A percentile compares a stretch with the other conserved stretches of the same genome.
phyloP scores from a whole-genome alignment of 2,888 invertebrate species.

The Andricus quercusramuli region DNA sequence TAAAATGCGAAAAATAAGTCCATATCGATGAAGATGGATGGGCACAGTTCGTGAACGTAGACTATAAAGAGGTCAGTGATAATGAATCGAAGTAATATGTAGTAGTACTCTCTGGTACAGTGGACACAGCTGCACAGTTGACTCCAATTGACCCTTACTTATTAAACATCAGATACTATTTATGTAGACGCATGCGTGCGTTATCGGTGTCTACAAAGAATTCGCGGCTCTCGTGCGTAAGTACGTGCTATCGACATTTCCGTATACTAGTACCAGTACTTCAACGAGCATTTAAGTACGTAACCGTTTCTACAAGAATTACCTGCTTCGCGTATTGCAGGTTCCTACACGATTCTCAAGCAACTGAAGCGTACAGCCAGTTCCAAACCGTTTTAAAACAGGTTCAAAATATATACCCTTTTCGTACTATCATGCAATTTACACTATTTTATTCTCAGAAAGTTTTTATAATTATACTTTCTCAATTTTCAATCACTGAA shows the following conservation, averaged over 20 bases:
- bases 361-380: not conserved
- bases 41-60: constrained; percentile 49
- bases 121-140: constrained; percentile 70
- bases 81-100: constrained; percentile 35
- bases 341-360: not conserved
- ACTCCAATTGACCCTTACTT: constrained; percentile 72
- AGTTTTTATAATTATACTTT: too few relatives aligned
- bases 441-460: too few relatives aligned
- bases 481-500: too few relatives aligned
- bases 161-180: constrained; percentile 63
- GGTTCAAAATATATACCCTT: not conserved
- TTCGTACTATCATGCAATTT: not conserved
- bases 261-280: constrained; percentile 23
- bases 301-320: constrained; percentile 28
- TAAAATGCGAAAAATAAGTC: not conserved
- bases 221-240: constrained; percentile 28
- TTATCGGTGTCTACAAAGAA: constrained; percentile 26
- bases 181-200: constrained; percentile 38
- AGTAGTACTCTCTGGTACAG: not conserved
- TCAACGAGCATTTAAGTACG: constrained; percentile 11
- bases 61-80: constrained; percentile 55
- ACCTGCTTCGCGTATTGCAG: constrained; percentile 25
- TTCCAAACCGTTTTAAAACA: not conserved
- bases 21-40: constrained; percentile 50
- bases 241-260: constrained; percentile 29